Conservation (phyloP, 2,113 vertebrate species). For the Centrocercus urophasianus region DNA sequence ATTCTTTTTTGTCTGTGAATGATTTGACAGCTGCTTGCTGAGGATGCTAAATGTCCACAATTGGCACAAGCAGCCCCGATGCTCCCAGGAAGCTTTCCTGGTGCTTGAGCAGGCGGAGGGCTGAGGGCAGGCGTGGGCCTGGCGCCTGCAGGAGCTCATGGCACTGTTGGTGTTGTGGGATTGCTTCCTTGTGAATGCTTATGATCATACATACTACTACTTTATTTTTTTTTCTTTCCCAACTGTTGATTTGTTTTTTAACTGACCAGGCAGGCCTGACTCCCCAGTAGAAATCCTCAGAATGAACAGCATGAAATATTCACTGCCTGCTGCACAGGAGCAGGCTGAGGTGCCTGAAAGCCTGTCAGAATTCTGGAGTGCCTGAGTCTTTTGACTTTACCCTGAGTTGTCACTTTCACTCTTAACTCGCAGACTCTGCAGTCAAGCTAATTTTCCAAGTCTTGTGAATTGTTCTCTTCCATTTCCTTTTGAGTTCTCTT, state of each 20-base stretch:
- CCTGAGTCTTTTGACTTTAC: neutral
- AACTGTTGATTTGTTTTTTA: slow-evolving; percentile 13
- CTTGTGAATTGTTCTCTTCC: neutral
- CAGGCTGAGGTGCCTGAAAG: neutral
- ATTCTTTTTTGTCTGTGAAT: neutral
- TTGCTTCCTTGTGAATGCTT: neutral
- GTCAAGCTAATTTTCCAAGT: neutral
- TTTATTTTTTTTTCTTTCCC: neutral
- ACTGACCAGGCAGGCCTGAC: neutral
- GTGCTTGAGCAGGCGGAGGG: too few relatives aligned
- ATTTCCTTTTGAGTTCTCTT: neutral
- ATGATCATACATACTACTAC: neutral
- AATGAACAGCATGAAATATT: slow-evolving; percentile 72
- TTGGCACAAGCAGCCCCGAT: neutral
- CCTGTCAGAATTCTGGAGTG: slow-evolving; percentile 14
- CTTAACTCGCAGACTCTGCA: neutral
- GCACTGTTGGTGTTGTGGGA: neutral
- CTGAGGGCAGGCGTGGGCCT: neutral
- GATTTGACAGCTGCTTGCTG: neutral
- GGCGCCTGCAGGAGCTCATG: neutral
- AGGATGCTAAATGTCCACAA: neutral
- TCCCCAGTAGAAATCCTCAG: slow-evolving; percentile 8
- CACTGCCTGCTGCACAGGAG: slow-evolving; percentile 30
- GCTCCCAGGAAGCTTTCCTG: neutral
- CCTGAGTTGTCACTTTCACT: neutral